Percentiles rank a stretch among this genome's conserved stretches.
These are phyloP conservation scores for Araneus ventricosus DNA, from an alignment of 1,140 invertebrate species.

Conservation along the genomic window DNA sequence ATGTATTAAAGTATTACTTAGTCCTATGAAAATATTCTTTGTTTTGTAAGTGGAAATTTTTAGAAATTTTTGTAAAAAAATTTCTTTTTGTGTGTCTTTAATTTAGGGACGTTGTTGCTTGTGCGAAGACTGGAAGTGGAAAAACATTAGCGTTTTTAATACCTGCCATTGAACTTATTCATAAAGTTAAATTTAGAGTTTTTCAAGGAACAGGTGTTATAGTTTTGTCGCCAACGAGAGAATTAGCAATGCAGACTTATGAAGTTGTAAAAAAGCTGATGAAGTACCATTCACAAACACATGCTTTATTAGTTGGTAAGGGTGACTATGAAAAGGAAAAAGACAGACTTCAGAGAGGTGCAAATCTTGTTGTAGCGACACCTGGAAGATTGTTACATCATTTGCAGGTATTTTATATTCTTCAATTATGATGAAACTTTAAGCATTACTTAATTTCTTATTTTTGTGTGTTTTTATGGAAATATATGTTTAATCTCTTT, in stretches of 20 bases:
- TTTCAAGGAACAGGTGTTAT: conserved; percentile 97
- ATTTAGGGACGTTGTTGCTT: conserved; percentile 92
- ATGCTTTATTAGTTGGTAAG: conserved; percentile 94
- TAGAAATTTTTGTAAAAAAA: too few relatives aligned
- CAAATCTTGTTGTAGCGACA: conserved; percentile 98
- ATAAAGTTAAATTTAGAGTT: conserved; percentile 90
- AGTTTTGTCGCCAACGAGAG: conserved; percentile 97
- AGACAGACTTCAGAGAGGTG: conserved; percentile 93
- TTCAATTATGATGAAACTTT: too few relatives aligned
- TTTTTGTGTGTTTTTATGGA: not conserved
- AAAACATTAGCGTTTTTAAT: conserved; percentile 99
- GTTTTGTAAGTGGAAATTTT: too few relatives aligned
- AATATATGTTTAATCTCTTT: not conserved
- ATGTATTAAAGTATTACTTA: too few relatives aligned
- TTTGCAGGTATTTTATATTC: conserved; percentile 84
- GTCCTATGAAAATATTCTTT: too few relatives aligned
- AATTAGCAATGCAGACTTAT: conserved; percentile 99
- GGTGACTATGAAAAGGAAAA: conserved; percentile 95
- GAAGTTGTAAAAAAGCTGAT: conserved; percentile 96
- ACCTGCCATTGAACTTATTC: conserved; percentile 95
- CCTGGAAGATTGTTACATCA: conserved; percentile 98
- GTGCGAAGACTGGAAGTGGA: conserved; percentile 97
- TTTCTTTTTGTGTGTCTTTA: conserved; percentile 61
- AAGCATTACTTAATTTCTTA: not conserved
- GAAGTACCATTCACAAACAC: conserved; percentile 86